Conservation (phyloP, 2,888 invertebrate genomes). For the Cephonodes hylas region DNA sequence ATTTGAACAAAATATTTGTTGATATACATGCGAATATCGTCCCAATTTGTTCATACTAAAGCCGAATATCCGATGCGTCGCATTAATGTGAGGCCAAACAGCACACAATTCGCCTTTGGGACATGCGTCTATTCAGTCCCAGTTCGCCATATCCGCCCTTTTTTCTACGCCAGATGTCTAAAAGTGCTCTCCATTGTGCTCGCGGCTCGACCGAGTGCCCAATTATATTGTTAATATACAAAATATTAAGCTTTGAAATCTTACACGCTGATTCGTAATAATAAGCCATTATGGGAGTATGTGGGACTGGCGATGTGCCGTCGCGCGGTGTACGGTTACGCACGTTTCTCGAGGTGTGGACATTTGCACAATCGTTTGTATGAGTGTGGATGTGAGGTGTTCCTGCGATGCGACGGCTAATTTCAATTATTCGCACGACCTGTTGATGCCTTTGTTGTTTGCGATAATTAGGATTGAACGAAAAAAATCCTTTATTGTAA, state of each 20-base stretch:
- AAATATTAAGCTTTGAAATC: slow-evolving; percentile 77
- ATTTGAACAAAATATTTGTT: slow-evolving; percentile 22
- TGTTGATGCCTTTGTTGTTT: neutral
- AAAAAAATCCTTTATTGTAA: too few relatives aligned
- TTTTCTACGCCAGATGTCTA: slow-evolving; percentile 76
- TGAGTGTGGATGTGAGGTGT: neutral
- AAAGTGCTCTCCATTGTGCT: slow-evolving; percentile 57
- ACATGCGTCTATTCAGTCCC: slow-evolving; percentile 67
- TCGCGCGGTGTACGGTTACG: slow-evolving; percentile 45
- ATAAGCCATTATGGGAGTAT: slow-evolving; percentile 67
- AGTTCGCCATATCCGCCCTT: slow-evolving; percentile 79
- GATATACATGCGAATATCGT: slow-evolving; percentile 26
- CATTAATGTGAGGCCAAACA: neutral
- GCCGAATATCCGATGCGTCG: slow-evolving; percentile 13
- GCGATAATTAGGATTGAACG: too few relatives aligned
- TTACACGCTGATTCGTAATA: slow-evolving; percentile 67
- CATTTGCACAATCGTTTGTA: slow-evolving; percentile 4
- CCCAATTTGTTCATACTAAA: slow-evolving; percentile 22
- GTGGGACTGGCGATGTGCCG: neutral
- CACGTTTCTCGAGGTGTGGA: slow-evolving; percentile 16
- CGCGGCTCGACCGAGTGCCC: slow-evolving; percentile 67
- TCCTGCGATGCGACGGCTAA: neutral
- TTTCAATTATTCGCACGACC: neutral
- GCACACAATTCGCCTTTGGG: slow-evolving; percentile 52
- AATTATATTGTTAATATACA: slow-evolving; percentile 81